phyloP scores from a whole-genome alignment of 2,888 invertebrate genomes.

The Lepas anatifera region DNA sequence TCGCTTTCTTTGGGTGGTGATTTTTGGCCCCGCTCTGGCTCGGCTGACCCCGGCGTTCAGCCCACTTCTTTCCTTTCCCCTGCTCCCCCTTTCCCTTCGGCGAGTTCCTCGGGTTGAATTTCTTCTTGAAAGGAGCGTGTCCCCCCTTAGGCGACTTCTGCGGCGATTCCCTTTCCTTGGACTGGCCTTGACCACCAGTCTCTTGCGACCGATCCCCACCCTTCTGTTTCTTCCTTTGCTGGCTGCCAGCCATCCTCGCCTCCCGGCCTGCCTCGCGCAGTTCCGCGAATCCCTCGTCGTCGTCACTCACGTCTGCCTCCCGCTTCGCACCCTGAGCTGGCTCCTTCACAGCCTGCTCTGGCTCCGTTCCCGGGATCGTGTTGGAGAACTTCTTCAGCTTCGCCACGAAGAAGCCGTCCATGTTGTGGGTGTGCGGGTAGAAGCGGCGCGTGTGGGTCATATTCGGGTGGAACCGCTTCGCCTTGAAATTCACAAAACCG shows the following conservation, averaged over 20 bases:
- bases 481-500: conserved; percentile 80
- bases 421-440: conserved; percentile 96
- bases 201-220: too few species aligned
- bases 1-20: too few species aligned
- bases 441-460: conserved; percentile 77
- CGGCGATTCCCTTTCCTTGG: too few species aligned
- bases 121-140: too few species aligned
- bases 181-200: too few species aligned
- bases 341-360: not conserved
- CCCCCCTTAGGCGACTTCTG: too few species aligned
- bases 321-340: not conserved
- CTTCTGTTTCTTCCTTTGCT: not conserved
- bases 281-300: conserved; percentile 21
- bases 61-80: too few species aligned
- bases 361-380: conserved; percentile 38
- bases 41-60: too few species aligned
- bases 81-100: too few species aligned
- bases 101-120: too few species aligned
- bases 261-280: conserved; percentile 12
- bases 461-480: conserved; percentile 66
- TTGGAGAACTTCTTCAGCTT: conserved; percentile 95
- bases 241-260: not conserved
- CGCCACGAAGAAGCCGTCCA: conserved; percentile 99
- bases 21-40: too few species aligned
- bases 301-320: conserved; percentile 13